Evolutionary conservation across 2,113 vertebrate genomes (phyloP).

Genomic region (Centrocercus urophasianus): DNA sequence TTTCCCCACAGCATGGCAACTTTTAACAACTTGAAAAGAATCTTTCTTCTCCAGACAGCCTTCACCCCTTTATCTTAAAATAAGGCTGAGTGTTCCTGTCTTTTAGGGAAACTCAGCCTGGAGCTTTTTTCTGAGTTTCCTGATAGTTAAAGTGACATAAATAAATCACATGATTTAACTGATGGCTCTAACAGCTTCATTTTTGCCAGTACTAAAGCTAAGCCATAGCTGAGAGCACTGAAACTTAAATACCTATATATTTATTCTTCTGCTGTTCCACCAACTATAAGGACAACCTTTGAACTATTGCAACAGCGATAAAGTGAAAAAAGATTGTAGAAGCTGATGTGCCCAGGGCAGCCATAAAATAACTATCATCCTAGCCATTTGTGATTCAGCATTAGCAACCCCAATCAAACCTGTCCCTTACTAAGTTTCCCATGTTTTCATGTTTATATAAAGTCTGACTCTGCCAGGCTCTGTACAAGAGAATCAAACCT

Average conservation of each 20-base stretch:
- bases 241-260: not conserved
- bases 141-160: conserved; percentile 10
- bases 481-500: not conserved
- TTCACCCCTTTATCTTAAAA: conserved; percentile 20
- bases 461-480: not conserved
- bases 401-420: conserved; percentile 3
- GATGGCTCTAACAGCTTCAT: not conserved
- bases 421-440: not conserved
- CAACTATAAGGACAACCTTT: not conserved
- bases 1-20: not conserved
- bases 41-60: not conserved
- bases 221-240: not conserved
- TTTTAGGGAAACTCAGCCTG: conserved; percentile 6
- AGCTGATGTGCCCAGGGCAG: not conserved
- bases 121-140: not conserved
- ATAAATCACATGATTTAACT: conserved; percentile 3
- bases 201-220: not conserved
- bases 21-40: not conserved
- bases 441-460: conserved; percentile 33
- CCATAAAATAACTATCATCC: not conserved
- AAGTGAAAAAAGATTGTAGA: not conserved
- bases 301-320: not conserved
- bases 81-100: not conserved
- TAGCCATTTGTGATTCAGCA: not conserved
- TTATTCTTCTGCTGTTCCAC: not conserved